phyloP scores from a whole-genome alignment of 1,140 invertebrate genomes.

The Colletes latitarsis region DNA sequence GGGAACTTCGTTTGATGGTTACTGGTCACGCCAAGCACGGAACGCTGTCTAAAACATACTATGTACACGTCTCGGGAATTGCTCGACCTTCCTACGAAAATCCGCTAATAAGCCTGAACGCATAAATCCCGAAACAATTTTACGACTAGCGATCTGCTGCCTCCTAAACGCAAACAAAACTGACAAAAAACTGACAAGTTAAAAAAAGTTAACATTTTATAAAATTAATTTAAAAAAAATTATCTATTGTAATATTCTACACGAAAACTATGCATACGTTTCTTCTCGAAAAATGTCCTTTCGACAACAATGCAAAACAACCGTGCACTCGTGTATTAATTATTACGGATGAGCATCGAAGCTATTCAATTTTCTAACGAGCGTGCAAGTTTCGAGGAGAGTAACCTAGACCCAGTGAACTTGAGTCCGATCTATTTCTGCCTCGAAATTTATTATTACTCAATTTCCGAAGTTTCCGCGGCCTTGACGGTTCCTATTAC shows the following conservation, averaged over 20 bases:
- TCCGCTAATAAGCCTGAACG: neutral
- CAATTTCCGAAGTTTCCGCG: constrained; percentile 42
- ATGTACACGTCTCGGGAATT: neutral
- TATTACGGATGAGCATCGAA: neutral
- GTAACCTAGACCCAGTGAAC: constrained; percentile 53
- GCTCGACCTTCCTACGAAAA: constrained; percentile 2
- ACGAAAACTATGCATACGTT: too few relatives aligned
- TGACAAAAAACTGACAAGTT: too few relatives aligned
- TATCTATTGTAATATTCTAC: too few relatives aligned
- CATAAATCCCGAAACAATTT: constrained; percentile 4
- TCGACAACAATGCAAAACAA: too few relatives aligned
- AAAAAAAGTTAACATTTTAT: too few relatives aligned
- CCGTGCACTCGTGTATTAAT: too few relatives aligned
- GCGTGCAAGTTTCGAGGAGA: neutral
- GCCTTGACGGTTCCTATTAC: constrained; percentile 1
- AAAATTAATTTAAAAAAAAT: too few relatives aligned
- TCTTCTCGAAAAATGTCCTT: too few relatives aligned
- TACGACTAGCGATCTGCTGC: neutral
- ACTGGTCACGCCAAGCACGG: constrained; percentile 60
- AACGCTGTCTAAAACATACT: neutral
- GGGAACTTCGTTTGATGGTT: constrained; percentile 46
- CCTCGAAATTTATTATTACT: constrained; percentile 48
- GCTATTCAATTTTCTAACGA: neutral
- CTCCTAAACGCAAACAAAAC: too few relatives aligned
- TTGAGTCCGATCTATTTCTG: constrained; percentile 48